Percentiles rank a stretch among this genome's conserved stretches.
These are phyloP conservation scores for Shinisaurus crocodilurus DNA, from an alignment of 2,113 vertebrate species.

Conservation along the genomic window DNA sequence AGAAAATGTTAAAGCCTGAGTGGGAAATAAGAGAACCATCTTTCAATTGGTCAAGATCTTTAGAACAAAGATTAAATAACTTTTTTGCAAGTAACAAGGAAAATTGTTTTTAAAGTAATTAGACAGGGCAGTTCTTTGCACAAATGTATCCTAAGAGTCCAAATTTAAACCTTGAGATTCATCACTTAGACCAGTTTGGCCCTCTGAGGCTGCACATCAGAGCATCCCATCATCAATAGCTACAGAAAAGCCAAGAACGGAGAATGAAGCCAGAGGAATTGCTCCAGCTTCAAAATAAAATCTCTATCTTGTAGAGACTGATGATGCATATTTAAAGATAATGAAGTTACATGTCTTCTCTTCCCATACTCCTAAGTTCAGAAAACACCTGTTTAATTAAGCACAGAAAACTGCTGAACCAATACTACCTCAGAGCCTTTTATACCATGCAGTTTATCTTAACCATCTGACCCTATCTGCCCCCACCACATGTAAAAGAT, in stretches of 20 bases:
- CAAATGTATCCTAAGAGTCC: background rate
- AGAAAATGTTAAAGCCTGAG: constrained; percentile 5
- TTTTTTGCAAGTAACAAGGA: background rate
- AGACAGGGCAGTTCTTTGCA: background rate
- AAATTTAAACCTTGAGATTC: background rate
- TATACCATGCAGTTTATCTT: background rate
- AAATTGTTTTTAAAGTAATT: background rate
- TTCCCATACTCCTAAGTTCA: background rate
- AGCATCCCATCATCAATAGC: background rate
- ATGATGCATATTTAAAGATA: background rate
- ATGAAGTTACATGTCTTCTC: background rate
- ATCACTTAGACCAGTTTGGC: background rate
- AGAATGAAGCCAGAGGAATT: background rate
- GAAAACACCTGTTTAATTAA: background rate
- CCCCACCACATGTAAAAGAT: background rate
- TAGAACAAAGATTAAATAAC: background rate
- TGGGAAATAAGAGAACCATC: background rate
- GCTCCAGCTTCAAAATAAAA: background rate
- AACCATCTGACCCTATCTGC: background rate
- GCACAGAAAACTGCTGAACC: background rate
- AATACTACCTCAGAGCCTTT: background rate
- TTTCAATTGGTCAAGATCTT: background rate
- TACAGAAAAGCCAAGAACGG: no score
- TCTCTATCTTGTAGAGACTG: background rate
- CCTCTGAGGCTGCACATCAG: background rate